phyloP scores from a whole-genome alignment of 2,797 vertebrate species.

The Mallotus villosus region DNA sequence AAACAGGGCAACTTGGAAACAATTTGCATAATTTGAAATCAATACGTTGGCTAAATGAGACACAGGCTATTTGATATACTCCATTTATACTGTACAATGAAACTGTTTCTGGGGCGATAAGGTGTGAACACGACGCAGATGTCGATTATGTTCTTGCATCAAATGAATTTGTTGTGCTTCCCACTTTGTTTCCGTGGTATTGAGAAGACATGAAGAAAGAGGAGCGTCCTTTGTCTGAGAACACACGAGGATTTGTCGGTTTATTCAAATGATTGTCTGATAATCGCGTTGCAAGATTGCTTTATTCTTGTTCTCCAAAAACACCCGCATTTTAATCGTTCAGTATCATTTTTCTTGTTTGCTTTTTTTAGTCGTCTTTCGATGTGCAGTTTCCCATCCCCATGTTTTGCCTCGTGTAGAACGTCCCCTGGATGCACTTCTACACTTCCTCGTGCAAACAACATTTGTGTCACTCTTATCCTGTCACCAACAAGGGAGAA shows the following conservation, averaged over 20 bases:
- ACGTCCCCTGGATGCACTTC: neutral
- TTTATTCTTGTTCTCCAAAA: conserved; percentile 59
- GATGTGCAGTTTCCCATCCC: neutral
- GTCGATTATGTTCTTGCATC: conserved; percentile 73
- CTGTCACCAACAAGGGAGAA: conserved; percentile 23
- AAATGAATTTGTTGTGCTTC: conserved; percentile 77
- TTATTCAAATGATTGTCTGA: conserved; percentile 67
- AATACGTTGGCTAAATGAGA: conserved; percentile 36
- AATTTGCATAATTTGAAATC: conserved; percentile 36
- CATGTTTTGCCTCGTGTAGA: neutral
- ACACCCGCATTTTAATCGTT: conserved; percentile 36
- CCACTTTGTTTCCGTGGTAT: conserved; percentile 72
- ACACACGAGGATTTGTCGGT: conserved; percentile 61
- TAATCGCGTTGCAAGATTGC: conserved; percentile 57
- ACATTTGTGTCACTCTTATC: neutral
- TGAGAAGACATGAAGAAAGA: conserved; percentile 54
- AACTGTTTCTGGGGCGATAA: conserved; percentile 64
- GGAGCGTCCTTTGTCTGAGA: conserved; percentile 70
- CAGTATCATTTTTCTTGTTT: conserved; percentile 38
- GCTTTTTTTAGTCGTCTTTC: conserved; percentile 23
- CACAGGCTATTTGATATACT: conserved; percentile 23
- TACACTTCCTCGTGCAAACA: neutral
- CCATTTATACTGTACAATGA: conserved; percentile 53
- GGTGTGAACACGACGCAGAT: conserved; percentile 66
- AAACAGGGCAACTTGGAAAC: conserved; percentile 7